These are phyloP conservation scores for Pherbina coryleti DNA, from an alignment of 2,888 invertebrate genomes.

Conservation along the genomic window DNA sequence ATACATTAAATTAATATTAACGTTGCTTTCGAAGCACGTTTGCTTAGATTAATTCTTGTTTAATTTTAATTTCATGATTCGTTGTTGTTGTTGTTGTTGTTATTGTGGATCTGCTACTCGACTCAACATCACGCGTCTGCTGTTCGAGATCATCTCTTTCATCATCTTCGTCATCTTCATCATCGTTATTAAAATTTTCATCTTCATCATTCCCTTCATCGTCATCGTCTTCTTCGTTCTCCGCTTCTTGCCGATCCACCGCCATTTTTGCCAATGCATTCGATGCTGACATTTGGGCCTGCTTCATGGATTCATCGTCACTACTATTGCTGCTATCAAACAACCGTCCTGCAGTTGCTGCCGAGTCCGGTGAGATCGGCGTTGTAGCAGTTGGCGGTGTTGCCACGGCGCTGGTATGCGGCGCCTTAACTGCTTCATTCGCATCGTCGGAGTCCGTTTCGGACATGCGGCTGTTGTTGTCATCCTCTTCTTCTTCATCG, in stretches of 20 bases:
- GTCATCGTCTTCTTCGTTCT: constrained; percentile 42
- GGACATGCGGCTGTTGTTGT: not conserved
- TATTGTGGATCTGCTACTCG: constrained; percentile 35
- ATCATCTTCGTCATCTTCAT: constrained; percentile 28
- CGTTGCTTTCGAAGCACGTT: constrained; percentile 44
- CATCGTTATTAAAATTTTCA: constrained; percentile 18
- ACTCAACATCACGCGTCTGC: constrained; percentile 24
- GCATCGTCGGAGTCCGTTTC: not conserved
- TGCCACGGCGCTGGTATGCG: constrained; percentile 56
- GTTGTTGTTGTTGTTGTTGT: constrained; percentile 54
- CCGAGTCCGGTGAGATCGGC: constrained; percentile 64
- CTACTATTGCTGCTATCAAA: constrained; percentile 67
- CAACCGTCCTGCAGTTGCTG: constrained; percentile 63
- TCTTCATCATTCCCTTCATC: constrained; percentile 34
- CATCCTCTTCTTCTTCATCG: not conserved
- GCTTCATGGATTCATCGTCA: constrained; percentile 62
- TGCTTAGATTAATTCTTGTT: constrained; percentile 60
- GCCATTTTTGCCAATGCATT: constrained; percentile 61
- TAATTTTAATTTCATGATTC: constrained; percentile 65
- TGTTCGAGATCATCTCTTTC: constrained; percentile 22
- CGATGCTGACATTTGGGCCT: constrained; percentile 63
- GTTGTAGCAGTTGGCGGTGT: constrained; percentile 61
- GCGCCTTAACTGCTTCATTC: constrained; percentile 50
- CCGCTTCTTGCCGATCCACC: constrained; percentile 19
- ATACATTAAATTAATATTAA: constrained; percentile 6